Evolutionary conservation across 37 sponge, comb jelly and placozoan genomes (phyloP), one percentile per base, ranked within the genome.

Genomic region (Geodia barretti): DNA sequence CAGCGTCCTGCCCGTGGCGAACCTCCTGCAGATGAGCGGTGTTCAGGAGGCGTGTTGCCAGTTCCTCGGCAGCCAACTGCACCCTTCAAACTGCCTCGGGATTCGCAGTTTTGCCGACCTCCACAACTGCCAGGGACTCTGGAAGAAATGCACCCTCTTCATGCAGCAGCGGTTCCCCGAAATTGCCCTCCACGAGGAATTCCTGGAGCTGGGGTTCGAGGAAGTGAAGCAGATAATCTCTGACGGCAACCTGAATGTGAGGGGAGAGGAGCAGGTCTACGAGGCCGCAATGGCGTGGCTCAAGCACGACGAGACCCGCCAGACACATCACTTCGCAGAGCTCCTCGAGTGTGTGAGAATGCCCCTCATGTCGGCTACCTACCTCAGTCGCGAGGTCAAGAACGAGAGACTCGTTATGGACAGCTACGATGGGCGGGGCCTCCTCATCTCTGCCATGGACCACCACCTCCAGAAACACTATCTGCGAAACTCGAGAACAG

Each of bases 401-500:
- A 68, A 82, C 0, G 87, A 91, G 60, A 60, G 75, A 5, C 83
- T 91, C 36, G 72, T 90, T 43, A 85, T 93, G 87, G 86, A 89
- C 17, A 77, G 54, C 66, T 84, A 85, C 41, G 89, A 86, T 28
- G 78, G 89, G 30, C 77, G 89, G 11, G 93, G 89, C 9, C 74
- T 86, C 25, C 80, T 93, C 33, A 88, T 93, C 19, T 86, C 88
- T 29, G 93, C 93, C 38, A 93, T 93, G 93, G 86, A 87, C 63
- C 82, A 81, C 64, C 93, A 93, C 64, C 65, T 93, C 20, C 83
- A 77, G 60, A 90, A 85, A 67, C 80, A 90, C 80, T 90, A 85
- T 66, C 59, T 85, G 66, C 64, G 91, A 65, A 78, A 90, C 62
- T 35, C 80, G 11, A 30, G 32, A 2, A 64, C 73, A 25, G 19